Conservation (phyloP, 2,113 vertebrate species). For the Coreoperca whiteheadi region DNA sequence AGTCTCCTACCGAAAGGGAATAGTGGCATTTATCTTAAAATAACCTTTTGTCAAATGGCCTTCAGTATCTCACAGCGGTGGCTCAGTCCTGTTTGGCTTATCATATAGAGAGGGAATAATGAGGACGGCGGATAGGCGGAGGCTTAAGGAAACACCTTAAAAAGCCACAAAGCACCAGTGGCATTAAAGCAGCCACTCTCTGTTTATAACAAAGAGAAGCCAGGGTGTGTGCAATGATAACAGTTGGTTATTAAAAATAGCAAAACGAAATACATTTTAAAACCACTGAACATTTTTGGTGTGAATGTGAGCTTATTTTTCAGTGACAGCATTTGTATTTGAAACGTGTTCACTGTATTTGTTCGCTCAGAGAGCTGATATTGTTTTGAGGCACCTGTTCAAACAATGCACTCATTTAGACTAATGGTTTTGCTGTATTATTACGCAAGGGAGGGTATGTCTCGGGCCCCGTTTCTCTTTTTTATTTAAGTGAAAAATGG, state of each 20-base stretch:
- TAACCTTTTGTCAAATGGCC: slow-evolving; percentile 68
- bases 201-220: slow-evolving; percentile 32
- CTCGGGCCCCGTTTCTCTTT: not conserved
- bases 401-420: not conserved
- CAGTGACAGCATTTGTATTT: not conserved
- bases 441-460: not conserved
- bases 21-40: slow-evolving; percentile 68
- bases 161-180: slow-evolving; percentile 46
- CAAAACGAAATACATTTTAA: not conserved
- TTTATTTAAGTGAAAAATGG: not conserved
- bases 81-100: slow-evolving; percentile 67
- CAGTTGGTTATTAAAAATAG: slow-evolving; percentile 4
- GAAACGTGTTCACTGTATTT: not conserved
- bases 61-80: slow-evolving; percentile 56
- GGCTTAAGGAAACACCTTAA: slow-evolving; percentile 52
- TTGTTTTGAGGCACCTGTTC: not conserved
- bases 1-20: slow-evolving; percentile 34
- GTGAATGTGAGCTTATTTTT: not conserved
- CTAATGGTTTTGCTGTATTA: not conserved
- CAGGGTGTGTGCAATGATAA: slow-evolving; percentile 22
- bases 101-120: slow-evolving; percentile 72
- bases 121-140: slow-evolving; percentile 47
- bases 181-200: slow-evolving; percentile 13
- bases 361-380: not conserved
- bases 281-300: not conserved